Base-by-base conservation (phyloP, 1,140 invertebrate species). In the Monomorium pharaonis region DNA sequence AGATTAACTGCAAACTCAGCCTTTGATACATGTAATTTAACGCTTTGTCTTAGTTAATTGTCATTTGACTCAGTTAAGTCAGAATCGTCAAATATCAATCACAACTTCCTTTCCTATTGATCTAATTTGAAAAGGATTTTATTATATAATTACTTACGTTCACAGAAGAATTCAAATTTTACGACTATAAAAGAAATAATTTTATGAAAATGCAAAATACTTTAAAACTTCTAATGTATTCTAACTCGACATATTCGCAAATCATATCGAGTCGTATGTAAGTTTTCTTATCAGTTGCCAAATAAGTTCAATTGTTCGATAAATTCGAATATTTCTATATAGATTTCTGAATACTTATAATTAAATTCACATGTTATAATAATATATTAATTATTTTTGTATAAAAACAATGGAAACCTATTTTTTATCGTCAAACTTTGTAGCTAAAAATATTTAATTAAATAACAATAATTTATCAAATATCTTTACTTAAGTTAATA, bases 161-260 rank as follows among this genome's bases (percentile, higher is more conserved):
- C 42, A 56, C 24, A 37, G 7, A 0, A 76, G 3, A 76, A 18
- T 62, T 27, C 3, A 60, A 58, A 56, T 37, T 75, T 10, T 18
- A 76, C 44, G 33, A 60, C 18, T 60, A 30, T n/a, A 37, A 37
- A 37, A 37, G 37, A 37, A 3, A 44, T 42, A 58, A 56, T 37
- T 75, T 10, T 27, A 76, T 60, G 33, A 60, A 12, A 42, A 30
- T n/a, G 16, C 10, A 62, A 76, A 60, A 76, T 74, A 62, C 4
- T 75, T 58, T 42, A 75, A 56, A 75, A 44, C 14, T 76, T 75
- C 7, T 42, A 18, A 24, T 10, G 42, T 44, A 16, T 75, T 33
- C 33, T 10, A 44, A 5, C n/a, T n/a, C n/a, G n/a, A n/a, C n/a
- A n/a, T 44, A 60, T 75, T 27, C 10, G 21, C 9, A 58, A 75